These are phyloP conservation scores for Vulpes ferrilata DNA, from an alignment of 2,113 vertebrate genomes.

Conservation along the genomic window DNA sequence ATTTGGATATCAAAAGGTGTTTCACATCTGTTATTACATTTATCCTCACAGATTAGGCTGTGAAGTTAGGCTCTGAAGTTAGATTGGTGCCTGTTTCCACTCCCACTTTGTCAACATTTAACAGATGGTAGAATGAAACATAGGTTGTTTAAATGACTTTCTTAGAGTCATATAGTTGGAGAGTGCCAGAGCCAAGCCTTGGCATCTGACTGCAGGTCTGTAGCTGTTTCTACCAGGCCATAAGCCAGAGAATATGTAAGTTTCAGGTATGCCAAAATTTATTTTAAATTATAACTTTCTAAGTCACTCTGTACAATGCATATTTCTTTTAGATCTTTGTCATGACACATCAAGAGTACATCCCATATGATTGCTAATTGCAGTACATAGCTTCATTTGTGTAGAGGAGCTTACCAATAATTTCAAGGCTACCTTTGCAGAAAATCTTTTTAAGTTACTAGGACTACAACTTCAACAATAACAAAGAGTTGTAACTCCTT, in stretches of 20 bases:
- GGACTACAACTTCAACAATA: not conserved
- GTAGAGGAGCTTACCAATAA: not conserved
- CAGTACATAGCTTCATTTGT: not conserved
- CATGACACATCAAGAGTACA: not conserved
- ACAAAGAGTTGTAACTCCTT: not conserved
- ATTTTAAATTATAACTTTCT: not conserved
- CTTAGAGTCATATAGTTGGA: not conserved
- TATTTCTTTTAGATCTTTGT: constrained; percentile 10
- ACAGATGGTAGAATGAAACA: constrained; percentile 59
- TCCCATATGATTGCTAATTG: constrained; percentile 25
- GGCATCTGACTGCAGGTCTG: constrained; percentile 39
- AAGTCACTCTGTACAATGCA: not conserved
- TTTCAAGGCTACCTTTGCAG: constrained; percentile 42
- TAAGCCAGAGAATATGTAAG: not conserved
- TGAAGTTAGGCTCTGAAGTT: not conserved
- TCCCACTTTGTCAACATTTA: not conserved
- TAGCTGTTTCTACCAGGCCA: constrained; percentile 48
- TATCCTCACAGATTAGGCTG: not conserved
- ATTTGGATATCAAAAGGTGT: constrained; percentile 7
- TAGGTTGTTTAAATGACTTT: constrained; percentile 35
- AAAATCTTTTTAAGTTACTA: constrained; percentile 22
- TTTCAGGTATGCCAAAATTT: not conserved
- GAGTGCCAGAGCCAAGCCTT: not conserved
- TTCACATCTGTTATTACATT: not conserved
- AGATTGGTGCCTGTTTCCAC: not conserved